A percentile compares a stretch with the other conserved stretches of the same genome.
Evolutionary conservation across 2,113 vertebrate genomes (phyloP).

Genomic region (Polypterus senegalus): DNA sequence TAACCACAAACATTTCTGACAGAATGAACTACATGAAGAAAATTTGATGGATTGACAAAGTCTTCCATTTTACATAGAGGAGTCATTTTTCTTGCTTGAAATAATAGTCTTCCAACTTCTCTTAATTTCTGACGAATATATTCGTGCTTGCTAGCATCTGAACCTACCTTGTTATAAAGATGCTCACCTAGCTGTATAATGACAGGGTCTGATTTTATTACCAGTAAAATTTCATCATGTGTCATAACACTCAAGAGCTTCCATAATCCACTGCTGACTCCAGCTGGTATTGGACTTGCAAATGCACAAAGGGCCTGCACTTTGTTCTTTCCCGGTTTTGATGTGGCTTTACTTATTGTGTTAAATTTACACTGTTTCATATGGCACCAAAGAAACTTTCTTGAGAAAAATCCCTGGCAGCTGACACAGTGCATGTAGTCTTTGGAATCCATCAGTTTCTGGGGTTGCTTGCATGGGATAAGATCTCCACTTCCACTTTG

Average conservation of each 20-base stretch:
- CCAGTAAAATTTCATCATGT: no score
- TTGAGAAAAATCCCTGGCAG: constrained; percentile 16
- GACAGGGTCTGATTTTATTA: not conserved
- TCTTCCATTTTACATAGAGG: constrained; percentile 5
- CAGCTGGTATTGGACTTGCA: no score
- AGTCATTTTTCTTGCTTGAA: constrained; percentile 3
- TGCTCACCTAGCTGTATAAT: constrained; percentile 6
- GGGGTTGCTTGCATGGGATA: constrained; percentile 19
- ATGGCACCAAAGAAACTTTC: no score
- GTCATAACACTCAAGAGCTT: no score
- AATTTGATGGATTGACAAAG: constrained; percentile 13
- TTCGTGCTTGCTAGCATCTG: constrained; percentile 10
- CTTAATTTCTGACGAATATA: constrained; percentile 17
- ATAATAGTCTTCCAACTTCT: constrained; percentile 10
- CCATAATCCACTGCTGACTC: no score
- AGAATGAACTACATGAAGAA: constrained; percentile 9
- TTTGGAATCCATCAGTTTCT: constrained; percentile 12
- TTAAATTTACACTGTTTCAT: no score
- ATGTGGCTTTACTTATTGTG: no score
- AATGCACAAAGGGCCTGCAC: no score
- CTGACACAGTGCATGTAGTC: constrained; percentile 27
- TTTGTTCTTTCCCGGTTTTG: no score
- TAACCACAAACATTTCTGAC: constrained; percentile 12
- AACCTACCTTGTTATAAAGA: constrained; percentile 7
- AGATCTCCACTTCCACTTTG: constrained; percentile 19